These are phyloP conservation scores for Antheraea yamamai DNA, from an alignment of 2,888 invertebrate species.

Conservation along the genomic window DNA sequence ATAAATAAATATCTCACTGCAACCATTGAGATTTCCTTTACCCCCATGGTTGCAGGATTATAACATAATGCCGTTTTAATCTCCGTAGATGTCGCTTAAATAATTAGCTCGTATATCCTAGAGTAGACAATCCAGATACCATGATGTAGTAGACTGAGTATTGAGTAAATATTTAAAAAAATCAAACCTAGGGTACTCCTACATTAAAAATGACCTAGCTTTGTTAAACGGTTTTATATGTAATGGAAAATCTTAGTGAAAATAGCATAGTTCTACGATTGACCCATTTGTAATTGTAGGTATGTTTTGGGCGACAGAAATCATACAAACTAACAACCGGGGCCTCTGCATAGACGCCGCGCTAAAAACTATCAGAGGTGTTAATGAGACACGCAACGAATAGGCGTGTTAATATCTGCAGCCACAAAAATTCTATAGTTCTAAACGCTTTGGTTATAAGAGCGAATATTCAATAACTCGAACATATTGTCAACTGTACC, in stretches of 20 bases:
- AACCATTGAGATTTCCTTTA: too few relatives aligned
- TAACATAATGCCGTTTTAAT: not conserved
- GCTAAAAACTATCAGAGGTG: constrained; percentile 59
- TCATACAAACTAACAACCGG: constrained; percentile 37
- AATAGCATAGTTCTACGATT: not conserved
- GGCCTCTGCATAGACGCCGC: constrained; percentile 37
- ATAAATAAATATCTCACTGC: too few relatives aligned
- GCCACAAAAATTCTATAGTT: not conserved
- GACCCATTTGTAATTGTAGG: constrained; percentile 19
- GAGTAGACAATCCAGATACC: too few relatives aligned
- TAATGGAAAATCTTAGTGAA: not conserved
- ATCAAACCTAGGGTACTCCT: not conserved
- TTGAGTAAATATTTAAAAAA: not conserved
- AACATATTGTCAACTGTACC: constrained; percentile 13
- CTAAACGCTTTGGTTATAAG: not conserved
- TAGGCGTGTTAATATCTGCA: constrained; percentile 28
- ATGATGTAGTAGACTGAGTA: too few relatives aligned
- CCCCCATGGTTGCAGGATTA: too few relatives aligned
- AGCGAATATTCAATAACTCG: constrained; percentile 10
- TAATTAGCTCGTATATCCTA: too few relatives aligned
- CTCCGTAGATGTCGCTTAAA: not conserved
- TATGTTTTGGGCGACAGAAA: constrained; percentile 42
- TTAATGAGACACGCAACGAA: constrained; percentile 54
- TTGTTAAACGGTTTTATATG: not conserved
- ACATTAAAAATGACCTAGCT: not conserved